These are phyloP conservation scores for Malthinus flaveolus DNA, from an alignment of 2,888 invertebrate genomes.

Conservation along the genomic window DNA sequence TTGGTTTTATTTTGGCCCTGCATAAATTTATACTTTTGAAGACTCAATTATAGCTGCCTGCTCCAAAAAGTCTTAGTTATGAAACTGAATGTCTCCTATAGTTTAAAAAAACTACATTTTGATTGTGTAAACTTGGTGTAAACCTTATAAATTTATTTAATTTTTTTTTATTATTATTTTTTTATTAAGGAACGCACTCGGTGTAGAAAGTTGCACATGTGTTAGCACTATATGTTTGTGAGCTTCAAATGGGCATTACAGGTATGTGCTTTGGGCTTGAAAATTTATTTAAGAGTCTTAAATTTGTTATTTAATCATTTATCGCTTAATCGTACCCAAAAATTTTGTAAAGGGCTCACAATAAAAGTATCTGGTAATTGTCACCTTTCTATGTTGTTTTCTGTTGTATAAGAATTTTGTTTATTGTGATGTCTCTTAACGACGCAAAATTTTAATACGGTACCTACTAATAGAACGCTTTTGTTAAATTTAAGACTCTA, in stretches of 20 bases:
- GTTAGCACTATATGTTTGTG: conserved; percentile 39
- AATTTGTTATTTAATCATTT: conserved; percentile 10
- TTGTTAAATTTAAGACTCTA: conserved; percentile 20
- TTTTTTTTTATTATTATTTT: conserved; percentile 5
- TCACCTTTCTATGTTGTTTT: background rate
- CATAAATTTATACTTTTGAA: too few relatives aligned
- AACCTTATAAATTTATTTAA: conserved; percentile 4
- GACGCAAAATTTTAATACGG: background rate
- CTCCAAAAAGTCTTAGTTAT: background rate
- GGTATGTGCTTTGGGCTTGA: conserved; percentile 52
- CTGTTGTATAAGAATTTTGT: background rate
- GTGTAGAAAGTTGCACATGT: conserved; percentile 27
- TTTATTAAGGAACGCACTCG: conserved; percentile 14
- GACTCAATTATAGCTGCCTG: background rate
- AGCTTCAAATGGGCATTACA: conserved; percentile 47
- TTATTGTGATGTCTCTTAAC: too few relatives aligned
- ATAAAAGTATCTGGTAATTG: too few relatives aligned
- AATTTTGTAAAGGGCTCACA: too few relatives aligned
- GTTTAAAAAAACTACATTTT: background rate
- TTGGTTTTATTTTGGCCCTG: too few relatives aligned
- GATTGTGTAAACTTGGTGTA: background rate
- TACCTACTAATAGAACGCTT: background rate
- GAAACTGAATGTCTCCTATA: background rate
- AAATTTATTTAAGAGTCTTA: conserved; percentile 28
- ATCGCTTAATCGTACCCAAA: background rate